A percentile compares a stretch with the other conserved stretches of the same genome.
phyloP scores from a whole-genome alignment of 2,113 vertebrate genomes.

The Hippocampus zosterae region DNA sequence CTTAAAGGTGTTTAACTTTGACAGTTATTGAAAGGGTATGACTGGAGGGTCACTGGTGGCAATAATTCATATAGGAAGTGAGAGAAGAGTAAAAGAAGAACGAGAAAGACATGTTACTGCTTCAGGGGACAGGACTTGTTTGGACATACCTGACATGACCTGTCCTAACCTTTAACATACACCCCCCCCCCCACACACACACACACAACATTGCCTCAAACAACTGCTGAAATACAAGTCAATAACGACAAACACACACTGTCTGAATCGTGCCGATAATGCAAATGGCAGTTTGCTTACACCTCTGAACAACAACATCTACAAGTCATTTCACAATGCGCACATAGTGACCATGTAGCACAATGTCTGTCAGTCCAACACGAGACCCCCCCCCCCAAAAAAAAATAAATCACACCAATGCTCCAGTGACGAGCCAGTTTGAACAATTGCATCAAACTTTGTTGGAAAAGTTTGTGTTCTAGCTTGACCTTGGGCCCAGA shows the following conservation, averaged over 20 bases:
- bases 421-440: neutral
- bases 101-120: slow-evolving; percentile 19
- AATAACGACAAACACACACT: neutral
- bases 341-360: neutral
- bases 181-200: neutral
- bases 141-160: slow-evolving; percentile 36
- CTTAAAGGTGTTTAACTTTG: neutral
- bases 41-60: slow-evolving; percentile 10
- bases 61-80: slow-evolving; percentile 5
- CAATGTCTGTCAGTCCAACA: neutral
- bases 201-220: slow-evolving; percentile 10
- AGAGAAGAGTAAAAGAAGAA: slow-evolving; percentile 16
- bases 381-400: neutral
- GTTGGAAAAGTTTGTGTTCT: no score
- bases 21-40: neutral
- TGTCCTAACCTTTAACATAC: slow-evolving; percentile 1
- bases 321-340: neutral
- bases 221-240: slow-evolving; percentile 19
- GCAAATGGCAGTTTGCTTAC: neutral
- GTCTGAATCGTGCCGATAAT: neutral
- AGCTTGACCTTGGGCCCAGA: no score
- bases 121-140: slow-evolving; percentile 42
- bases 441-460: no score
- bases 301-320: neutral
- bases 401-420: neutral